A percentile compares a stretch with the other conserved stretches of the same genome.
Evolutionary conservation across 2,888 invertebrate genomes (phyloP).

Genomic region (Agrochola circellaris): DNA sequence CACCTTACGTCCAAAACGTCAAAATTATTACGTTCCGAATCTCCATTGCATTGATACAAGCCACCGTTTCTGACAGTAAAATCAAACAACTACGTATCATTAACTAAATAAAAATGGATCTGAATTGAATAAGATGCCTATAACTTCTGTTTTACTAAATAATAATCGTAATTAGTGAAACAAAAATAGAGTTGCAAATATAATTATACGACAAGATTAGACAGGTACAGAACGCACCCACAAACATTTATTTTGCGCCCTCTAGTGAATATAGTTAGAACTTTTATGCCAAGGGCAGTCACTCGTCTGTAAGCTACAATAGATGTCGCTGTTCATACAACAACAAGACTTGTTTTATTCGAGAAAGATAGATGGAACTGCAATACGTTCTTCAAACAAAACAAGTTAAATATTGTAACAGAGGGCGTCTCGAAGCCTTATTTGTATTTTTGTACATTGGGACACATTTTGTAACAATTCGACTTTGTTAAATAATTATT

Average conservation of each 20-base stretch:
- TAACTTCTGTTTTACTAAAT: background rate
- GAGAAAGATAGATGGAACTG: conserved; percentile 37
- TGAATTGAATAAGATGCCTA: background rate
- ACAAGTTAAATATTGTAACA: background rate
- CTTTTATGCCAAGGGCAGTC: background rate
- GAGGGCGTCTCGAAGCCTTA: background rate
- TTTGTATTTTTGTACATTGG: background rate
- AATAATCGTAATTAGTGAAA: background rate
- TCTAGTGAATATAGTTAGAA: conserved; percentile 31
- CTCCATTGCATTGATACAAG: background rate
- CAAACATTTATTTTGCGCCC: conserved; percentile 18
- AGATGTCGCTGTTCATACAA: conserved; percentile 34
- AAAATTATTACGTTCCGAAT: conserved; percentile 47
- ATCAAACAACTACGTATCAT: background rate
- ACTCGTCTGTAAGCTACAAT: background rate
- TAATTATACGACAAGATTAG: background rate
- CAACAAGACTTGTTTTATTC: background rate
- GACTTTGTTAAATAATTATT: background rate
- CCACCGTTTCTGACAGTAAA: background rate
- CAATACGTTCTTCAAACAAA: background rate
- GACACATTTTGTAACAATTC: background rate
- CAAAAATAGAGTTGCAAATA: background rate
- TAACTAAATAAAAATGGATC: background rate
- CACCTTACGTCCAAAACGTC: conserved; percentile 33
- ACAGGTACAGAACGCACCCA: conserved; percentile 26